Evolutionary conservation across 2,888 invertebrate genomes (phyloP), one percentile per base, ranked within the genome.

Genomic region (Zelleria hepariella): DNA sequence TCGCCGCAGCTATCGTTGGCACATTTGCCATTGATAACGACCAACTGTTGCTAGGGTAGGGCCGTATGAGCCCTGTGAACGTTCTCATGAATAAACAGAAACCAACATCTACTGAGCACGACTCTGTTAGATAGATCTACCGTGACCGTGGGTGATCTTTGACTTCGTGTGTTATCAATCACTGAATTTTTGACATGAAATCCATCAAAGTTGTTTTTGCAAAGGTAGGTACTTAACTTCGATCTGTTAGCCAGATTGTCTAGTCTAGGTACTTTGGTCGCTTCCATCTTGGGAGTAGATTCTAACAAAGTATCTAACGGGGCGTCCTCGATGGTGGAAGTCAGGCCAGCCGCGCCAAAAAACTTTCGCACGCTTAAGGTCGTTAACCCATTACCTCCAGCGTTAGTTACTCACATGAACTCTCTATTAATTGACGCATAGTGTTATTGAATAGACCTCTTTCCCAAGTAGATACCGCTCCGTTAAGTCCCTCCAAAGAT

Each of bases 361-460:
- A 62, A 61, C 58, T 61, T 62, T 61, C 57, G 62, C 62, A 59
- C 59, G 59, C 59, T 59, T 57, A 18, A 56, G 62, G 62, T 61
- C 62, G 58, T 61, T 60, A 18, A 60, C 62, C 62, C 47, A 48
- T 53, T 32, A 42, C 57, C n/a, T 55, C 24, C 52, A 32, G 32
- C 32, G 32, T 32, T 32, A 32, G 32, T 32, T 32, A n/a, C 32
- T 10, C 2, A 15, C 4, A 15, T 42, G 53, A 20, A 49, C 49
- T 49, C 49, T 20, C 49, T 49, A 20, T 20, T n/a, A n/a, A n/a
- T 21, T 49, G 20, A 49, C 20, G 7, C 21, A 49, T 49, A 20
- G 18, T 49, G n/a, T 20, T 49, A 49, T 49, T 21, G 1, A 49
- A 20, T 21, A 20, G 7, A 20, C 49, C 18, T n/a, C 20, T 21